These are phyloP conservation scores for Adelognathus sp. DNA, from an alignment of 2,888 invertebrate species.

Conservation along the genomic window DNA sequence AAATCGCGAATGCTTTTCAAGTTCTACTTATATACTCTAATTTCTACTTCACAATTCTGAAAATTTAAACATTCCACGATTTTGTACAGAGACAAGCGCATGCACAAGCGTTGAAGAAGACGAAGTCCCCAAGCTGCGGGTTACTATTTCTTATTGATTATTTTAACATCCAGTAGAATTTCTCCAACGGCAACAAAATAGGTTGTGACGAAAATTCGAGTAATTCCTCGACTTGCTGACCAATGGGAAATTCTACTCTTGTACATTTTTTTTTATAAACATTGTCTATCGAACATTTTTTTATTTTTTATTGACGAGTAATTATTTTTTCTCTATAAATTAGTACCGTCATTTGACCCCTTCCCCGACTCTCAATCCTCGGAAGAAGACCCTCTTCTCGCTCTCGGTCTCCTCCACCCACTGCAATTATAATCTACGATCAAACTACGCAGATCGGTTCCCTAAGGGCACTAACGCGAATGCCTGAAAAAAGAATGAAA, in stretches of 20 bases:
- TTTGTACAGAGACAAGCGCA: too few species aligned
- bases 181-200: not conserved
- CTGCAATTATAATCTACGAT: conserved; percentile 80
- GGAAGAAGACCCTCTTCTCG: conserved; percentile 77
- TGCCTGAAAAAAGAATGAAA: conserved; percentile 48
- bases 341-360: conserved; percentile 78
- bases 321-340: conserved; percentile 20
- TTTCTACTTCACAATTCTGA: too few species aligned
- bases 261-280: not conserved
- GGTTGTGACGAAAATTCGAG: not conserved
- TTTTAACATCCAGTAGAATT: not conserved
- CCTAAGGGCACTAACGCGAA: conserved; percentile 45
- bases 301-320: not conserved
- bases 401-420: conserved; percentile 78
- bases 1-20: not conserved
- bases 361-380: conserved; percentile 78
- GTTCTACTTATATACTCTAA: too few species aligned
- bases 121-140: too few species aligned
- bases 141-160: not conserved
- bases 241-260: not conserved
- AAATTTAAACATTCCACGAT: too few species aligned
- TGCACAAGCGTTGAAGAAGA: too few species aligned
- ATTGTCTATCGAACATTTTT: not conserved
- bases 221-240: not conserved
- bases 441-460: conserved; percentile 76